Conservation (phyloP, 1,140 invertebrate species). For the Scaptomyza pallida region DNA sequence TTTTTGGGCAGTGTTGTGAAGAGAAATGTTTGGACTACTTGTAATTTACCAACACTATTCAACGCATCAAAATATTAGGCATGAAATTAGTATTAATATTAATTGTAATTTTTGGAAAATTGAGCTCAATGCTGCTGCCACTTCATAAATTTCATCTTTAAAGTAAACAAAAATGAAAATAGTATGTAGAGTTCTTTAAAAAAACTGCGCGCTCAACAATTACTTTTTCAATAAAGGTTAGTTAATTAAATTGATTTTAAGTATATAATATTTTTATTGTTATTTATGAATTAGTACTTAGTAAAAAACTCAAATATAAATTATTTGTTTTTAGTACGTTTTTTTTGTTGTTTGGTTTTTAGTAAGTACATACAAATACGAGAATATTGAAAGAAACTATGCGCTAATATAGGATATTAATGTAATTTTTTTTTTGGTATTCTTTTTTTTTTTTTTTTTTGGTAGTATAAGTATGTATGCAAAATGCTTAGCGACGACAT, state of each 20-base stretch:
- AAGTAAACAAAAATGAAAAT: slow-evolving; percentile 62
- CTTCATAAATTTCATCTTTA: slow-evolving; percentile 55
- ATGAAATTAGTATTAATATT: slow-evolving; percentile 33
- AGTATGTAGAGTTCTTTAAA: slow-evolving; percentile 21
- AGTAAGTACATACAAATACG: slow-evolving; percentile 62
- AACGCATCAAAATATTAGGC: slow-evolving; percentile 49
- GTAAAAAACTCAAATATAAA: slow-evolving; percentile 61
- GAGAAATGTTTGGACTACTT: slow-evolving; percentile 51
- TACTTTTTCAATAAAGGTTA: slow-evolving; percentile 60
- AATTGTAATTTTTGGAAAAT: slow-evolving; percentile 27
- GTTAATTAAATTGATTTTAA: slow-evolving; percentile 32
- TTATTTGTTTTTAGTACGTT: slow-evolving; percentile 55
- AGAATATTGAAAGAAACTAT: slow-evolving; percentile 76
- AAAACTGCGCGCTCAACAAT: slow-evolving; percentile 50
- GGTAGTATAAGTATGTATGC: slow-evolving; percentile 51
- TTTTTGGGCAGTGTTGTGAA: slow-evolving; percentile 53
- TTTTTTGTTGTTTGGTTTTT: slow-evolving; percentile 31
- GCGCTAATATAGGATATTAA: slow-evolving; percentile 68
- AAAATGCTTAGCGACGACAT: slow-evolving; percentile 83
- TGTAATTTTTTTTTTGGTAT: slow-evolving; percentile 34
- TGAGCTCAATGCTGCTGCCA: slow-evolving; percentile 67
- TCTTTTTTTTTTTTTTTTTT: slow-evolving; percentile 24
- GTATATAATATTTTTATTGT: slow-evolving; percentile 37
- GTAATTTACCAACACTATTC: slow-evolving; percentile 72
- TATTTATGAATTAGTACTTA: slow-evolving; percentile 36